Percentiles rank a stretch among this genome's conserved stretches.
These are phyloP conservation scores for Zaprionus kolodkinae DNA, from an alignment of 1,140 invertebrate species.

Conservation along the genomic window DNA sequence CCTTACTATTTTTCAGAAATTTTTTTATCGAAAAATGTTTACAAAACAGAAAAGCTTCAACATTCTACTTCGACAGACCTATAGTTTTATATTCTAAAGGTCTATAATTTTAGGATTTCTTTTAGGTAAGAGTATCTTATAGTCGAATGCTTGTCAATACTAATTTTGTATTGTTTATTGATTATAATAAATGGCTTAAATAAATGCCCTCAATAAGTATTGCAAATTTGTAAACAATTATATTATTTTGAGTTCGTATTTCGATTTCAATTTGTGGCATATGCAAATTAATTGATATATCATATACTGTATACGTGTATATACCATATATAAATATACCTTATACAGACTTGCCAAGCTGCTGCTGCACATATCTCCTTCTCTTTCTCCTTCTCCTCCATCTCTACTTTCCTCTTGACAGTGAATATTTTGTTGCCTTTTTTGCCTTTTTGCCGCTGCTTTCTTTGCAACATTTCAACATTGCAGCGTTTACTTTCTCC, in stretches of 20 bases:
- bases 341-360: constrained; percentile 14
- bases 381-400: neutral
- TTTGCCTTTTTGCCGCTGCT: constrained; percentile 56
- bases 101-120: no score
- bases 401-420: constrained; percentile 10
- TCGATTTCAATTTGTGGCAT: constrained; percentile 2
- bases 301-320: constrained; percentile 20
- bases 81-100: no score
- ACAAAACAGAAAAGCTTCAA: no score
- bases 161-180: no score
- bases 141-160: no score
- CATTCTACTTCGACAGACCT: no score
- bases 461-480: constrained; percentile 77
- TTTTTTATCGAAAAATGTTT: no score
- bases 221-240: neutral
- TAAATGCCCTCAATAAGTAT: neutral
- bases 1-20: no score
- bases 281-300: constrained; percentile 21
- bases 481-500: constrained; percentile 78
- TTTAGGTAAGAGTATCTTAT: no score
- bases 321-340: neutral
- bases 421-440: constrained; percentile 40
- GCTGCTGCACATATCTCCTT: constrained; percentile 6
- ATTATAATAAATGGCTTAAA: no score
- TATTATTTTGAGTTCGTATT: neutral